A percentile compares a stretch with the other conserved stretches of the same genome.
These are phyloP conservation scores for Chaenodraco wilsoni DNA, from an alignment of 2,797 vertebrate genomes.

Conservation along the genomic window DNA sequence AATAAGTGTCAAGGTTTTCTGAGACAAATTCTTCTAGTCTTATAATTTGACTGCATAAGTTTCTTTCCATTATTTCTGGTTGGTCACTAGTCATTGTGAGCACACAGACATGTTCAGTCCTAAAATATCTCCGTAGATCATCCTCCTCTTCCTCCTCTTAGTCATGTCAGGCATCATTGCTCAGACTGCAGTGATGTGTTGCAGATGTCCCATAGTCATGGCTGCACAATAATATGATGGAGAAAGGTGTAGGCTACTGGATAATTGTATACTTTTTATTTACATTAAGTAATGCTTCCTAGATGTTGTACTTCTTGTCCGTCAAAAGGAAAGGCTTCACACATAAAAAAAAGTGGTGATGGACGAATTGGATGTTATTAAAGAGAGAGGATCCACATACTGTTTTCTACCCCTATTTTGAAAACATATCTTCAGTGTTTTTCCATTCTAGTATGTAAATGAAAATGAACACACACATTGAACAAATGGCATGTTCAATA, in stretches of 20 bases:
- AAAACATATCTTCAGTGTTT: neutral
- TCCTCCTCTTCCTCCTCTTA: conserved; percentile 3
- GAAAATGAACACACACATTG: neutral
- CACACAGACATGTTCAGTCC: neutral
- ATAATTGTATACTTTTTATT: neutral
- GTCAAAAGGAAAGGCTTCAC: neutral
- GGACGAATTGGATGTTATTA: neutral
- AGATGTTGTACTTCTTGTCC: neutral
- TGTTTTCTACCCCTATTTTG: neutral
- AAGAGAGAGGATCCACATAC: neutral
- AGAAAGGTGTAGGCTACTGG: neutral
- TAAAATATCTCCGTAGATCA: neutral
- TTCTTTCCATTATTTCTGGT: neutral
- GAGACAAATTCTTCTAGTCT: neutral
- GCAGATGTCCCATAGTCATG: conserved; percentile 10
- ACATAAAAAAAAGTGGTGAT: neutral
- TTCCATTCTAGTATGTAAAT: neutral
- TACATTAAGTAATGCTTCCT: neutral
- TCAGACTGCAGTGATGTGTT: neutral
- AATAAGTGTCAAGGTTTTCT: conserved; percentile 2
- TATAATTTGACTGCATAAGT: neutral
- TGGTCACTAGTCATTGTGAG: neutral
- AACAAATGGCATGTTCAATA: neutral
- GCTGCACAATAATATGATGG: neutral
- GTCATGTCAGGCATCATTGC: conserved; percentile 7